Evolutionary conservation across 1,140 invertebrate genomes (phyloP), one percentile per base, ranked within the genome.

Genomic region (Helicoverpa armigera): DNA sequence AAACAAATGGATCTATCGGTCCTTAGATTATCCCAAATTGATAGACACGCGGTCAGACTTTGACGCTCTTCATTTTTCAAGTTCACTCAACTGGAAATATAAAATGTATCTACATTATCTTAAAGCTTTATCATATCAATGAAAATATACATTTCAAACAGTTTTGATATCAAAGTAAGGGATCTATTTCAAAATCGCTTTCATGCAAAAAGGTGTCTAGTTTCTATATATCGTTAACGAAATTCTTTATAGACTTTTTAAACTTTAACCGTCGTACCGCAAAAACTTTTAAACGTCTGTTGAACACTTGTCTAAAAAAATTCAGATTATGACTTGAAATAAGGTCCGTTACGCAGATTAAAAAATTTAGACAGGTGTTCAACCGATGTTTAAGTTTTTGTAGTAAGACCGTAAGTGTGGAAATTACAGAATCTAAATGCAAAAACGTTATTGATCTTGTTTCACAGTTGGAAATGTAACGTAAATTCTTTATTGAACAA

Each of bases 61-160:
- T 12, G 14, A 12, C 3, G 7, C 18, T 61, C 23, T 61, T 12
- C 13, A 61, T 61, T 61, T 35, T 65, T 65, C 63, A 16, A 13
- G 35, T 16, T 16, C 14, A 65, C 43, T 65, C 35, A 43, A 65
- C 13, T n/a, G n/a, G 31, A 65, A 65, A 48, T 48, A 65, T 65
- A 65, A 65, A 65, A 65, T 65, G 63, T 65, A 48, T 61, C 63
- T 11, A 48, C 35, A 48, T 48, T 65, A 43, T 43, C 13, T 65
- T 31, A 29, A 60, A 61, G 58, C 5, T 61, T 61, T 43, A 43
- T 43, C 9, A 9, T 61, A 61, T 61, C 58, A 13, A 0, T 23
- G 14, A 14, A 54, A 29, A 29, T 61, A 61, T 14, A 61, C 1
- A 31, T 29, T 61, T 31, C 23, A 23, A 61, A 61, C 29, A 31